Evolutionary conservation across 2,113 vertebrate genomes (phyloP).

Genomic region (Dermatemys mawii): DNA sequence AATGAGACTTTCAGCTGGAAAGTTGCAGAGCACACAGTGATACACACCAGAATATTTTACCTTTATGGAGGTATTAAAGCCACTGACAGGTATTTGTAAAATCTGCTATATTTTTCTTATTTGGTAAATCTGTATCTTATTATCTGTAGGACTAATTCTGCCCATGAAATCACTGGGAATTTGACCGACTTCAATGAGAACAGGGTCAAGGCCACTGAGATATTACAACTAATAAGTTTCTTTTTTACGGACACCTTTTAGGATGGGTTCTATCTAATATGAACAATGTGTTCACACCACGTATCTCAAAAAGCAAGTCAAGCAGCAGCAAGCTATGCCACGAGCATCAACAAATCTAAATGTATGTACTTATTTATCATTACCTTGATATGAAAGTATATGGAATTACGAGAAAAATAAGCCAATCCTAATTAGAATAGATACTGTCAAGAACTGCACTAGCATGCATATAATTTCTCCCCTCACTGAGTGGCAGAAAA

Average conservation of each 20-base stretch:
- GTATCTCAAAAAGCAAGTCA: neutral
- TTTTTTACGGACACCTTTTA: neutral
- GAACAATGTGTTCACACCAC: neutral
- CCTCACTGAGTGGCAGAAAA: constrained; percentile 16
- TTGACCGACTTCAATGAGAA: constrained; percentile 4
- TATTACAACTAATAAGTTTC: neutral
- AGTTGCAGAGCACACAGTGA: constrained; percentile 21
- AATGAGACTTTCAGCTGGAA: neutral
- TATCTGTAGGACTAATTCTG: neutral
- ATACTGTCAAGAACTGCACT: neutral
- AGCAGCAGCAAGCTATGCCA: neutral
- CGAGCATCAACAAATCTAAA: neutral
- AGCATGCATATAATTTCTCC: neutral
- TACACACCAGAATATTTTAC: constrained; percentile 23
- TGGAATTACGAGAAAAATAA: neutral
- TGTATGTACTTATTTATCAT: neutral
- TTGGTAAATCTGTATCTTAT: neutral
- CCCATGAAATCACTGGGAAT: neutral
- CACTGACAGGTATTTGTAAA: constrained; percentile 5
- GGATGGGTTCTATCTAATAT: neutral
- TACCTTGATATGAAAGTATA: neutral
- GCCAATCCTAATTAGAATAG: constrained; percentile 32
- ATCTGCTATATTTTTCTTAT: neutral
- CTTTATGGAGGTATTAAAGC: neutral
- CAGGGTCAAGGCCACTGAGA: neutral